Conservation (phyloP, 2,888 invertebrate species). For the Eilema depressum region DNA sequence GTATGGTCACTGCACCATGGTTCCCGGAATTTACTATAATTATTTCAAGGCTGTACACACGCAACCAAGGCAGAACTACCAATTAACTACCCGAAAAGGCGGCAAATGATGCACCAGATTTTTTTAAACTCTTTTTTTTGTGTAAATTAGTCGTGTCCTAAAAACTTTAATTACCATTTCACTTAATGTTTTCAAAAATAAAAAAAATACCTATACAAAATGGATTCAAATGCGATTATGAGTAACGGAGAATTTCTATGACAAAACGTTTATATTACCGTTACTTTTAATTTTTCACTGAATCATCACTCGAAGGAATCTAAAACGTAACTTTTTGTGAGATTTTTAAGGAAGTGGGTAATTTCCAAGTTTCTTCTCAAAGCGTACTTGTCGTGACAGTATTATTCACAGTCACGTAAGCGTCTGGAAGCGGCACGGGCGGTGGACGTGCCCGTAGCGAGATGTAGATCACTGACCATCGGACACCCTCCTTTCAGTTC, state of each 20-base stretch:
- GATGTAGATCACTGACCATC: constrained; percentile 45
- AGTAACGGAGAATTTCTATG: constrained; percentile 25
- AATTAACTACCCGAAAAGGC: constrained; percentile 37
- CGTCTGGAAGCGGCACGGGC: constrained; percentile 43
- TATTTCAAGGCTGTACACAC: constrained; percentile 58
- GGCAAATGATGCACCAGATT: constrained; percentile 38
- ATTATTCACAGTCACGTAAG: constrained; percentile 61
- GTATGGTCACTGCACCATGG: constrained; percentile 58
- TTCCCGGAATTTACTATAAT: constrained; percentile 65
- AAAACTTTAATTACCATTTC: constrained; percentile 7
- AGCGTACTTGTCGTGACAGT: constrained; percentile 27
- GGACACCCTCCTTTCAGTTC: constrained; percentile 31
- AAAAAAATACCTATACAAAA: not conserved
- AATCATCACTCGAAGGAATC: constrained; percentile 32
- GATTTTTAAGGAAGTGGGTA: constrained; percentile 36
- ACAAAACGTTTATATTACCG: constrained; percentile 26
- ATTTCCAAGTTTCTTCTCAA: constrained; percentile 30
- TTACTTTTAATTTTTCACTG: constrained; percentile 22
- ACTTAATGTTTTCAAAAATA: not conserved
- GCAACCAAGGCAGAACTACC: constrained; percentile 43
- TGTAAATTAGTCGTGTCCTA: not conserved
- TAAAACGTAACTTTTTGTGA: constrained; percentile 25
- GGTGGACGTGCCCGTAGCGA: constrained; percentile 41
- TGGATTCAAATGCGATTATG: not conserved
- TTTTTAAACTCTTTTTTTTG: constrained; percentile 29